These are phyloP conservation scores for Tragelaphus strepsiceros DNA, from an alignment of 2,113 vertebrate genomes.

Conservation along the genomic window DNA sequence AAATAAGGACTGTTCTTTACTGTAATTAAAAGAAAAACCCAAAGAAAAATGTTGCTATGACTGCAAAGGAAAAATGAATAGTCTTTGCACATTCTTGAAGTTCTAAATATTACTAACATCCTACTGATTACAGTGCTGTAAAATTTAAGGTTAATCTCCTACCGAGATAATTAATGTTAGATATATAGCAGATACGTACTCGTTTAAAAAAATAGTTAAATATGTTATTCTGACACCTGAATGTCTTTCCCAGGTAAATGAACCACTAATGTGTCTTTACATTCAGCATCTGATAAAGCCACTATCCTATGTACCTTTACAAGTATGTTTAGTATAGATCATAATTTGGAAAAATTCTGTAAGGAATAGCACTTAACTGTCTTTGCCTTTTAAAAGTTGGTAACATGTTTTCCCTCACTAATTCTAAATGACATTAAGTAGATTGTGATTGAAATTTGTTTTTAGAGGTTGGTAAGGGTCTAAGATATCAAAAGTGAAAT, in stretches of 20 bases:
- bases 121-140: background rate
- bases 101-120: background rate
- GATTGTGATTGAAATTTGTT: background rate
- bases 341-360: background rate
- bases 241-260: background rate
- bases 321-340: background rate
- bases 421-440: background rate
- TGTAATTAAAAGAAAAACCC: background rate
- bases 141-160: background rate
- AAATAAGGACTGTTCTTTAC: background rate
- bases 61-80: background rate
- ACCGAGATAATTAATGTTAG: background rate
- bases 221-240: background rate
- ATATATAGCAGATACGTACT: background rate
- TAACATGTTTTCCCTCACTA: background rate
- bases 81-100: background rate
- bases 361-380: background rate
- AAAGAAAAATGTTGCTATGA: background rate
- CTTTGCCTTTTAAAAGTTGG: background rate
- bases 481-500: background rate
- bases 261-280: background rate
- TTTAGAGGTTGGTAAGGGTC: background rate
- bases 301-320: background rate
- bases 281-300: background rate
- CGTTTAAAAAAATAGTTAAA: background rate